These are phyloP conservation scores for Cavia porcellus DNA, from an alignment of 2,113 vertebrate species.

Conservation along the genomic window DNA sequence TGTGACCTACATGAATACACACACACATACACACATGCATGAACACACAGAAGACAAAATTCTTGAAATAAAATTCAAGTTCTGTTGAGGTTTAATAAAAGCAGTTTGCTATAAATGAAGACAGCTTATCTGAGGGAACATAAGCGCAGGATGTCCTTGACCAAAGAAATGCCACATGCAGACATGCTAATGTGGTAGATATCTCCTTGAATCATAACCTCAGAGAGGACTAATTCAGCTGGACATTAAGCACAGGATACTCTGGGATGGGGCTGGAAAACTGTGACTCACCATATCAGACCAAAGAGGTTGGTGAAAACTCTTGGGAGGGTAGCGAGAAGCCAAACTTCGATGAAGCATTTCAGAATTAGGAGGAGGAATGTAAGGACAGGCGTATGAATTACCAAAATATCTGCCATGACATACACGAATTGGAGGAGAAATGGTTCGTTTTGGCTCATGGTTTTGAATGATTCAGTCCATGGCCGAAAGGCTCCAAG, in stretches of 20 bases:
- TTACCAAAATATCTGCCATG: too few relatives aligned
- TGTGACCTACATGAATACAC: neutral
- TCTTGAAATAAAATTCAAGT: neutral
- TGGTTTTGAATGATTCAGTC: too few relatives aligned
- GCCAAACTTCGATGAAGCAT: too few relatives aligned
- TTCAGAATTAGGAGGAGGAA: neutral
- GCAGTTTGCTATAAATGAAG: neutral
- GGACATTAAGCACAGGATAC: accelerated
- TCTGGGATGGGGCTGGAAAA: accelerated
- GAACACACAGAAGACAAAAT: neutral
- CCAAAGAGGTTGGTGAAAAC: accelerated
- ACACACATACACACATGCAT: too few relatives aligned
- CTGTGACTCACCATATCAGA: neutral
- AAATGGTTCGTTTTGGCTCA: too few relatives aligned
- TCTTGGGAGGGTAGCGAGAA: accelerated
- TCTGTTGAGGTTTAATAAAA: neutral
- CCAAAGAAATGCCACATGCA: accelerated
- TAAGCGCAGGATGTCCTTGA: neutral
- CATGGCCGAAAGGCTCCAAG: too few relatives aligned
- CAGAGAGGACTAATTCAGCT: neutral
- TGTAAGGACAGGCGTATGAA: neutral
- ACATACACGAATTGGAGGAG: too few relatives aligned
- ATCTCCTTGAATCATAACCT: neutral
- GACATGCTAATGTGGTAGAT: accelerated
- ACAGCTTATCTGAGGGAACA: too few relatives aligned